Base-by-base conservation (phyloP, 1,140 invertebrate species). In the Aplysia californica region DNA sequence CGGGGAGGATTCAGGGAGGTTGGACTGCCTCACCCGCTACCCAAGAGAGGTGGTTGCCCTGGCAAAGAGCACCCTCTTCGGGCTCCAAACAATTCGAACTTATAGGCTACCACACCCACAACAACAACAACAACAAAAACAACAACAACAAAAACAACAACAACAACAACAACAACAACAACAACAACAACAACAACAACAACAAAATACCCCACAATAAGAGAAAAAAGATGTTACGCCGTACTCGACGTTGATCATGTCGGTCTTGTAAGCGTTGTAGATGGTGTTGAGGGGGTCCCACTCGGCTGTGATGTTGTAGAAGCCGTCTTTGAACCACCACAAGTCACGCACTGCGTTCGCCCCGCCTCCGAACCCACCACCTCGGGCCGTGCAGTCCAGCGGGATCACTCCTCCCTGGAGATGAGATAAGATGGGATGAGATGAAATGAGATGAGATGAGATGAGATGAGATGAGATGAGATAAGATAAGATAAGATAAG, bases 231-330 rank as follows among this genome's bases (percentile, higher is more conserved):
- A 15, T 38, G 23, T n/a, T n/a, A 15, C 10, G 35, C 3, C 69
- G 29, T 71, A 71, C 69, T 71, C 69, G 59, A 71, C 56, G 18
- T 71, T 44, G 6, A 71, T 44, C 69, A 71, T 71, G 23, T 71
- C 69, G 20, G 55, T 55, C 15, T 33, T 71, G 69, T 71, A 71
- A 35, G 69, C 69, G 26, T 71, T 71, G 55, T 55, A 56, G 55
- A 71, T 71, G 50, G 69, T 71, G 29, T 71, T 71, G 44, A 58
- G 50, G 3, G 69, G 69, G 23, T 71, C 69, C 69, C 69, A 71
- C 50, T 71, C 55, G 1, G 50, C 69, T n/a, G 69, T 59, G 1
- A 71, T 35, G 26, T 71, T 71, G 69, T 59, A 71, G 33, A 71
- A 71, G 31, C 69, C 69, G 23, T 58, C 39, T 33, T 33, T 71